Evolutionary conservation across 2,797 vertebrate species (phyloP).

Genomic region (Geotrypetes seraphini): DNA sequence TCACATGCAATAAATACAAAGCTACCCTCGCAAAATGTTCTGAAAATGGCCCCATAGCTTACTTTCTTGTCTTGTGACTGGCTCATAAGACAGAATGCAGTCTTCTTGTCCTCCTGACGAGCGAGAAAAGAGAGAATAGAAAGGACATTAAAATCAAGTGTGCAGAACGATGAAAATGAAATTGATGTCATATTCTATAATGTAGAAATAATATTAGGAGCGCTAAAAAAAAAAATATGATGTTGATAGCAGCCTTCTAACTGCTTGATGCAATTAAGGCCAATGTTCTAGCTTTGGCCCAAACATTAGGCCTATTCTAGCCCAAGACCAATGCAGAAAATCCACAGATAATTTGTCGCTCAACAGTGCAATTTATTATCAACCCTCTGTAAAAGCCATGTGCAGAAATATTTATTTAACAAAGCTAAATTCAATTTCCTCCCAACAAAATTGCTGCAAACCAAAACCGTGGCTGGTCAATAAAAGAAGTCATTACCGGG

Average conservation of each 20-base stretch:
- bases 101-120: constrained; percentile 88
- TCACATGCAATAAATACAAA: too few species aligned
- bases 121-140: constrained; percentile 38
- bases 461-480: too few species aligned
- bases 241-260: constrained; percentile 28
- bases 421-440: too few species aligned
- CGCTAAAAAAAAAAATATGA: too few species aligned
- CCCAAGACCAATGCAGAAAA: constrained; percentile 1
- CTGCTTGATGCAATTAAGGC: too few species aligned
- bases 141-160: constrained; percentile 11
- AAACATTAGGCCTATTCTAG: too few species aligned
- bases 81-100: constrained; percentile 86
- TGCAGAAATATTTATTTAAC: too few species aligned
- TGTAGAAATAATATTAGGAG: constrained; percentile 8
- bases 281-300: too few species aligned
- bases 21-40: too few species aligned
- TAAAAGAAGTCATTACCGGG: too few species aligned
- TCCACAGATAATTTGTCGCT: not conserved
- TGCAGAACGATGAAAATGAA: constrained; percentile 4
- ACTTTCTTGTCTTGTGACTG: constrained; percentile 92
- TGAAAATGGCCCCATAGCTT: constrained; percentile 42
- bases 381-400: not conserved
- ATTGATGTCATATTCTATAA: constrained; percentile 14
- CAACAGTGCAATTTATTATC: not conserved
- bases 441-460: too few species aligned